Percentiles rank a stretch among this genome's conserved stretches.
Evolutionary conservation across 2,888 invertebrate genomes (phyloP).

Genomic region (Dicyrtoma fusca): DNA sequence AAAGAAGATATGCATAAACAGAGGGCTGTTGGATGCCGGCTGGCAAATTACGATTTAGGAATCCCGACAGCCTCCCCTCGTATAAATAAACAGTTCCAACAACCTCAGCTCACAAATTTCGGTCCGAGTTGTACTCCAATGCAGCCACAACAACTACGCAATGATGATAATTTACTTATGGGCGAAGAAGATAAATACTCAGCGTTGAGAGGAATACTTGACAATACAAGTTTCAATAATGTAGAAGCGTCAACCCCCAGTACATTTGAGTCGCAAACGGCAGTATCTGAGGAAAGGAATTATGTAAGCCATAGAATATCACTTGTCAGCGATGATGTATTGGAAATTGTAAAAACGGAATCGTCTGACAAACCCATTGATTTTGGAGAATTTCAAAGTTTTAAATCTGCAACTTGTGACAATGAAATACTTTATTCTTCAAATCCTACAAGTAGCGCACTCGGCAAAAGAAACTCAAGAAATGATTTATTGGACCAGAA

Average conservation of each 20-base stretch:
- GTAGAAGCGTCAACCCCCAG: neutral
- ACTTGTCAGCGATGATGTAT: slow-evolving; percentile 39
- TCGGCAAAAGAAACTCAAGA: too few species aligned
- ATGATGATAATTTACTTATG: slow-evolving; percentile 41
- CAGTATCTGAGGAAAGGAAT: neutral
- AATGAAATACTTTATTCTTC: neutral
- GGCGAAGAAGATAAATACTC: slow-evolving; percentile 62
- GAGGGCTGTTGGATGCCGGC: slow-evolving; percentile 60
- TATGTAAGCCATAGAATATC: slow-evolving; percentile 33
- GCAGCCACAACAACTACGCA: neutral
- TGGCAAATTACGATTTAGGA: slow-evolving; percentile 63
- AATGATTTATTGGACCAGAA: neutral
- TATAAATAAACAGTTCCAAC: slow-evolving; percentile 17
- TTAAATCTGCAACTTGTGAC: slow-evolving; percentile 21
- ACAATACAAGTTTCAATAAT: neutral
- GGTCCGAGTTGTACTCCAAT: neutral
- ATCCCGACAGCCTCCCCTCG: slow-evolving; percentile 32
- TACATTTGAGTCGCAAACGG: neutral
- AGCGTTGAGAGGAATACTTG: slow-evolving; percentile 60
- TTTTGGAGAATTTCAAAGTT: slow-evolving; percentile 55
- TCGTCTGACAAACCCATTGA: slow-evolving; percentile 41
- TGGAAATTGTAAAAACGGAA: slow-evolving; percentile 42
- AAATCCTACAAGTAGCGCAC: too few species aligned
- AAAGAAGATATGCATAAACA: slow-evolving; percentile 19
- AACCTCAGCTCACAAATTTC: neutral